Base-by-base conservation (phyloP, 2,113 vertebrate species). In the Gavia stellata region DNA sequence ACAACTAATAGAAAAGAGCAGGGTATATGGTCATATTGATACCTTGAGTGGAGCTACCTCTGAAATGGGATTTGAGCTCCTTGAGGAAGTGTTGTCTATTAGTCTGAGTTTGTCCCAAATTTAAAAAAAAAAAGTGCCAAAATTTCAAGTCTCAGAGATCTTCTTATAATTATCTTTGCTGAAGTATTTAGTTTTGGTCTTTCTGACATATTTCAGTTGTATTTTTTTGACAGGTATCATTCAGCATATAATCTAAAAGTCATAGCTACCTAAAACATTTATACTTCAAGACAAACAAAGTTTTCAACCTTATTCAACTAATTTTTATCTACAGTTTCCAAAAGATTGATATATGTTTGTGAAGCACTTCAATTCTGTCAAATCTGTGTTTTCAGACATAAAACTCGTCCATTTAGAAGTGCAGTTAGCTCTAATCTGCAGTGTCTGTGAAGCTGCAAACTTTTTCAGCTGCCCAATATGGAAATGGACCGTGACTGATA, bases 21-120 rank as follows among this genome's bases (percentile, higher is more conserved):
- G 33, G 24, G 29, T 34, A 1, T 12, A 2, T 34, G 36, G 5
- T 47, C 0, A 0, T 42, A 4, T 3, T 29, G 25, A 8, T 12
- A 23, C 7, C 70, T 75, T n/a, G 82, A 18, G 23, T 10, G 4
- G 65, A 61, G 19, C 53, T 70, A 55, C 4, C 44, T 59, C 79
- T 78, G 80, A 72, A 20, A 5, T 9, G 25, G 47, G 62, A 16
- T 80, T 62, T 55, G 31, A 86, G 58, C 29, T 65, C 38, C 81
- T 47, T 8, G 6, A 86, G 73, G 36, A 91, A 26, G 12, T 53
- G 17, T 21, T 63, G 44, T 63, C n/a, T 71, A n/a, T 34, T n/a
- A 34, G 34, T 47, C 19, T 50, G 56, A 55, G 23, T 49, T 92
- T 58, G 21, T 78, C 88, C 29, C 50, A 86, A 82, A 59, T 12